Evolutionary conservation across 2,113 vertebrate genomes (phyloP).

Genomic region (Coryphaenoides rupestris): DNA sequence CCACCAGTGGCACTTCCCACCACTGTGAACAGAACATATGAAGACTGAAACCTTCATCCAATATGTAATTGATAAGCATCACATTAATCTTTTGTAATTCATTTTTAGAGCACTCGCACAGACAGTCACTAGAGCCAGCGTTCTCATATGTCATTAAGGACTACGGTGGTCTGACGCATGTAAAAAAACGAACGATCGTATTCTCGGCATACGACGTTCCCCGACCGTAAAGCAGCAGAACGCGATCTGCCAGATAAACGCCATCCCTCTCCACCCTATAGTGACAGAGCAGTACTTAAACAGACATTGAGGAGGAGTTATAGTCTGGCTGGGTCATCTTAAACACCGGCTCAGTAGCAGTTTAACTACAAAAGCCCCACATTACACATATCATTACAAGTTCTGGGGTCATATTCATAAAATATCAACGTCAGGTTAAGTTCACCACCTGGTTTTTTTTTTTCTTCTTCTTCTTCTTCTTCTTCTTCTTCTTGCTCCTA

Average conservation of each 20-base stretch:
- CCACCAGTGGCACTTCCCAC: too few relatives aligned
- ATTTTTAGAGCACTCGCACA: too few relatives aligned
- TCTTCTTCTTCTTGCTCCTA: slow-evolving; percentile 38
- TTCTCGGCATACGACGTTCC: background rate
- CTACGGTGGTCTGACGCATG: too few relatives aligned
- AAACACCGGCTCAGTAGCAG: slow-evolving; percentile 57
- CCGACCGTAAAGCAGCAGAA: slow-evolving; percentile 6
- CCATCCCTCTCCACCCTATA: slow-evolving; percentile 25
- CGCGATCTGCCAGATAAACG: slow-evolving; percentile 18
- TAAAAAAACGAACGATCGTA: background rate
- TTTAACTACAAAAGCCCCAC: slow-evolving; percentile 42
- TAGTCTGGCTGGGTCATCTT: slow-evolving; percentile 25
- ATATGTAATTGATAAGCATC: too few relatives aligned
- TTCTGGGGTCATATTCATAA: slow-evolving; percentile 63
- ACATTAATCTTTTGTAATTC: too few relatives aligned
- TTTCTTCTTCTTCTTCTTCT: too few relatives aligned
- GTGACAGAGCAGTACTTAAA: slow-evolving; percentile 51
- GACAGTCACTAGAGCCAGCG: too few relatives aligned
- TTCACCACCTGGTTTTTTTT: slow-evolving; percentile 62
- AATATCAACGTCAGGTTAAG: slow-evolving; percentile 64
- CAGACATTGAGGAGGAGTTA: slow-evolving; percentile 40
- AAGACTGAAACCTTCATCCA: too few relatives aligned
- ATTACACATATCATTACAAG: slow-evolving; percentile 59
- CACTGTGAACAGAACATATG: too few relatives aligned
- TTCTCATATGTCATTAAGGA: too few relatives aligned